phyloP scores from a whole-genome alignment of 2,113 vertebrate species.

The Actenoides hombroni region DNA sequence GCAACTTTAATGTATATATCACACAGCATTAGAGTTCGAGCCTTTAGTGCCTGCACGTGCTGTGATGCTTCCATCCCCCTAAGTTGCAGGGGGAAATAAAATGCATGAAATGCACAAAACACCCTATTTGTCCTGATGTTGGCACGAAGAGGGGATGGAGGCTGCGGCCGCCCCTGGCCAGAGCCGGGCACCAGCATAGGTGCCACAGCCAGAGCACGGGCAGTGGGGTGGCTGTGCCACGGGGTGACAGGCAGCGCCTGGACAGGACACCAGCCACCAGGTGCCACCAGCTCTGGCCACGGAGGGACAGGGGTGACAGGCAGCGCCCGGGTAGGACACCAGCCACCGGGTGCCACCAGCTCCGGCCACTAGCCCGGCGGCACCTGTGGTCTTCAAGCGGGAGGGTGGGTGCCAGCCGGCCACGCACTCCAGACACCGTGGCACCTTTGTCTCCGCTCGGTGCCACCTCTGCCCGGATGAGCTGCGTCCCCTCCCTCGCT shows the following conservation, averaged over 20 bases:
- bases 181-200: rapidly evolving
- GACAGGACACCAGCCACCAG: background rate
- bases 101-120: rapidly evolving
- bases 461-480: background rate
- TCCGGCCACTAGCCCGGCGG: background rate
- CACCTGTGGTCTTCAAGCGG: background rate
- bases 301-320: background rate
- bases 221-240: rapidly evolving
- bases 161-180: rapidly evolving
- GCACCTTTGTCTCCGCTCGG: background rate
- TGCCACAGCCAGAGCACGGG: rapidly evolving
- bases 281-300: background rate
- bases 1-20: background rate
- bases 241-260: background rate
- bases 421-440: background rate
- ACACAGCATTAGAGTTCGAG: rapidly evolving
- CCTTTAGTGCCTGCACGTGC: rapidly evolving
- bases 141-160: rapidly evolving
- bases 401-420: rapidly evolving
- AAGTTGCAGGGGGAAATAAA: rapidly evolving
- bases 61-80: background rate
- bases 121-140: background rate
- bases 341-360: background rate
- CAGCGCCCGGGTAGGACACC: too few species aligned
- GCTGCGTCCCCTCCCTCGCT: background rate